Evolutionary conservation across 2,113 vertebrate genomes (phyloP).

Genomic region (Myiagra hebetior): DNA sequence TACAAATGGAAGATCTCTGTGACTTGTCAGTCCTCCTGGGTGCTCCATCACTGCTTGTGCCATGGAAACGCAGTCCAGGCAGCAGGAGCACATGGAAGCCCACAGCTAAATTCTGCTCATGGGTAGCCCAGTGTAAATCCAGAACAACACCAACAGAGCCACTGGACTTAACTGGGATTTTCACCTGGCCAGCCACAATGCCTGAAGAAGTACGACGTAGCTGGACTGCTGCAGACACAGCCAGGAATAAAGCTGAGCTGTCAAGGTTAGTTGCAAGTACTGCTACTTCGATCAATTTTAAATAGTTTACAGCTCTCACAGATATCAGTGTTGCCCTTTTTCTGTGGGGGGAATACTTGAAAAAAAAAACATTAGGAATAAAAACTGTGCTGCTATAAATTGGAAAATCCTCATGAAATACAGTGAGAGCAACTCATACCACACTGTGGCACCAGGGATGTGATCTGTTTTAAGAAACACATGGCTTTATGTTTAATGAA

Average conservation of each 20-base stretch:
- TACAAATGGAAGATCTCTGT: not conserved
- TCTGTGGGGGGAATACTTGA: not conserved
- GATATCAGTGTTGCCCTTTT: not conserved
- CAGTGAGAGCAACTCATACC: not conserved
- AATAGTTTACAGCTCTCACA: not conserved
- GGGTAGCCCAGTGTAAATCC: not conserved
- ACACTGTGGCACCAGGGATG: not conserved
- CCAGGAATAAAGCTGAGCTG: not conserved
- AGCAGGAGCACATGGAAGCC: not conserved
- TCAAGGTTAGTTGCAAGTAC: not conserved
- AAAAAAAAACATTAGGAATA: not conserved
- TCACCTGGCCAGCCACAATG: not conserved
- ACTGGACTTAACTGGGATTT: not conserved
- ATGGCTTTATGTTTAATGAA: conserved; percentile 47
- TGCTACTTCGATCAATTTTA: not conserved
- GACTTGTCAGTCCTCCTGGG: not conserved
- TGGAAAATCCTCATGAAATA: not conserved
- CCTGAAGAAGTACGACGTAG: not conserved
- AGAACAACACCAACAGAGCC: not conserved
- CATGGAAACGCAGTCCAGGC: not conserved
- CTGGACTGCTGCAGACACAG: not conserved
- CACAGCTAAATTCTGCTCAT: not conserved
- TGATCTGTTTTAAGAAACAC: conserved; percentile 44
- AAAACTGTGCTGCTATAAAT: not conserved
- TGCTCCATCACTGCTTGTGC: not conserved